These are phyloP conservation scores for Leptoteleia sp. DNA, from an alignment of 1,140 invertebrate genomes.

Conservation along the genomic window DNA sequence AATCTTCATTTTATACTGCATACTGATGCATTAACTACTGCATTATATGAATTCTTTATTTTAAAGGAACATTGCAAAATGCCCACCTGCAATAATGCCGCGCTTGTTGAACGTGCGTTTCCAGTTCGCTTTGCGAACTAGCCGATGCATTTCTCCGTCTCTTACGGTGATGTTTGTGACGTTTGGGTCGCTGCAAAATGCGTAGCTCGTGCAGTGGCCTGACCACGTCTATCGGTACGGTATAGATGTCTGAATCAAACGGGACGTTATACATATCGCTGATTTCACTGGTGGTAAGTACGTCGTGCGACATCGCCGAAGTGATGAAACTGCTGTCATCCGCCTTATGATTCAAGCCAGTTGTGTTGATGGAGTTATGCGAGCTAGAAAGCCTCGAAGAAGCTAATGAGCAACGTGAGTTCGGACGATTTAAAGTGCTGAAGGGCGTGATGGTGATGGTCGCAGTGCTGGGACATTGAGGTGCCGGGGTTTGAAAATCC, in stretches of 20 bases:
- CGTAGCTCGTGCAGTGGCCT: slow-evolving; percentile 80
- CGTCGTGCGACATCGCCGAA: slow-evolving; percentile 91
- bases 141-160: slow-evolving; percentile 83
- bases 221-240: slow-evolving; percentile 90
- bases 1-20: no score
- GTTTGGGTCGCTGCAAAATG: slow-evolving; percentile 82
- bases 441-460: slow-evolving; percentile 79
- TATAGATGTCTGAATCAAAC: slow-evolving; percentile 92
- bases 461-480: slow-evolving; percentile 80
- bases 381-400: slow-evolving; percentile 89
- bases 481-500: slow-evolving; percentile 84
- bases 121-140: slow-evolving; percentile 80
- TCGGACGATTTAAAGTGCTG: slow-evolving; percentile 83
- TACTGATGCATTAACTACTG: no score
- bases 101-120: slow-evolving; percentile 77
- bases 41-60: no score
- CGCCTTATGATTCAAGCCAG: slow-evolving; percentile 85
- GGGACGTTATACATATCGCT: slow-evolving; percentile 92
- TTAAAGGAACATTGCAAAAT: neutral
- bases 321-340: slow-evolving; percentile 93
- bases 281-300: slow-evolving; percentile 86
- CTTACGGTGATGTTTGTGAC: slow-evolving; percentile 83
- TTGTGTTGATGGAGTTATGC: slow-evolving; percentile 88
- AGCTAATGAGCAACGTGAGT: slow-evolving; percentile 86
- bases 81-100: slow-evolving; percentile 75